A percentile compares a stretch with the other conserved stretches of the same genome.
Evolutionary conservation across 2,797 vertebrate genomes (phyloP).

Genomic region (Varecia variegata): DNA sequence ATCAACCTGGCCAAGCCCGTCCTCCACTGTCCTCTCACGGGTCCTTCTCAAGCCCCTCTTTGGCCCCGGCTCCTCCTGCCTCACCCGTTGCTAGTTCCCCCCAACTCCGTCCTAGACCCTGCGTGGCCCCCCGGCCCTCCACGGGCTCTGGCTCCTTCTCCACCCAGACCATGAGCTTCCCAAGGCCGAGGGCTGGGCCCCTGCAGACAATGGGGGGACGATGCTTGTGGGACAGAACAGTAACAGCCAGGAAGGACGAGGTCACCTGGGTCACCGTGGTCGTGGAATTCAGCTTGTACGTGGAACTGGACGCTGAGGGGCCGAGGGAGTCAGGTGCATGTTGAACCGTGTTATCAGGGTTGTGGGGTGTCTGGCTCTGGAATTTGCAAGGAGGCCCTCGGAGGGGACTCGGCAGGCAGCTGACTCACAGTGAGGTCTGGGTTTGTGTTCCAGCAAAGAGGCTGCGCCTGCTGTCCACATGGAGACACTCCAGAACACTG

Average conservation of each 20-base stretch:
- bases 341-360: background rate
- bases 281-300: background rate
- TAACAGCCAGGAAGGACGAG: background rate
- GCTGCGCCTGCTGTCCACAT: background rate
- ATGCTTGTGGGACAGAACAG: background rate
- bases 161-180: background rate
- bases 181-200: background rate
- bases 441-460: background rate
- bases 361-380: background rate
- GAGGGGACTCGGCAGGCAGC: background rate
- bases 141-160: background rate
- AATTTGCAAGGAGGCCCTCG: background rate
- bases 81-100: background rate
- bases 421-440: background rate
- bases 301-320: accelerated
- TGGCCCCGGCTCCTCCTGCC: background rate
- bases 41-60: background rate
- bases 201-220: background rate
- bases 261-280: background rate
- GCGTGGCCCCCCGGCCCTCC: accelerated
- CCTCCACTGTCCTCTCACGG: background rate
- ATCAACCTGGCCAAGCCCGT: background rate
- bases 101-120: background rate
- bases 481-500: background rate
- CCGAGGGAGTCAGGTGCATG: background rate